These are phyloP conservation scores for Yoshiicerus persimilis DNA, from an alignment of 1,140 invertebrate genomes.

Conservation along the genomic window DNA sequence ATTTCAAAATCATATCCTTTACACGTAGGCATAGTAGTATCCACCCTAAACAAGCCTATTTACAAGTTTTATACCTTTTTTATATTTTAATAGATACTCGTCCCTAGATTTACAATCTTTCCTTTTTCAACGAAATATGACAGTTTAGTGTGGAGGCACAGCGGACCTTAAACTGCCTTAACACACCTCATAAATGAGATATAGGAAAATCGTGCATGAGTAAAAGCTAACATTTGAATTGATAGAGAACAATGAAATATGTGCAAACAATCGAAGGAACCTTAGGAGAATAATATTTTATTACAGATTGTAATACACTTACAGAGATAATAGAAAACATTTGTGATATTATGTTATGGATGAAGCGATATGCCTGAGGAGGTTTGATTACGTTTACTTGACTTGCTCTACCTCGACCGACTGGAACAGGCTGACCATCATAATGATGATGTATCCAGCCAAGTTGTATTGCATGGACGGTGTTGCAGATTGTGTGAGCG, in stretches of 20 bases:
- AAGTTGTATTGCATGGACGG: too few species aligned
- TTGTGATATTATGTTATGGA: neutral
- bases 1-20: neutral
- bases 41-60: neutral
- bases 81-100: neutral
- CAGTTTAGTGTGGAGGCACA: neutral
- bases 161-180: neutral
- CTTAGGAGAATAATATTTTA: neutral
- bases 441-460: neutral
- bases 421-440: neutral
- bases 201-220: neutral
- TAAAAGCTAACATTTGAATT: neutral
- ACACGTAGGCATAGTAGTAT: neutral
- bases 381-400: neutral
- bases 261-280: neutral
- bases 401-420: neutral
- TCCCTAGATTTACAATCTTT: neutral
- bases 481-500: too few species aligned
- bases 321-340: neutral
- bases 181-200: neutral
- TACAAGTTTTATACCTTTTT: neutral
- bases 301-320: neutral
- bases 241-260: neutral
- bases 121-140: neutral
- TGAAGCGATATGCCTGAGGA: neutral